Percentiles rank a stretch among this genome's conserved stretches.
phyloP scores from a whole-genome alignment of 1,140 invertebrate species.

The Drosophila bifasciata region DNA sequence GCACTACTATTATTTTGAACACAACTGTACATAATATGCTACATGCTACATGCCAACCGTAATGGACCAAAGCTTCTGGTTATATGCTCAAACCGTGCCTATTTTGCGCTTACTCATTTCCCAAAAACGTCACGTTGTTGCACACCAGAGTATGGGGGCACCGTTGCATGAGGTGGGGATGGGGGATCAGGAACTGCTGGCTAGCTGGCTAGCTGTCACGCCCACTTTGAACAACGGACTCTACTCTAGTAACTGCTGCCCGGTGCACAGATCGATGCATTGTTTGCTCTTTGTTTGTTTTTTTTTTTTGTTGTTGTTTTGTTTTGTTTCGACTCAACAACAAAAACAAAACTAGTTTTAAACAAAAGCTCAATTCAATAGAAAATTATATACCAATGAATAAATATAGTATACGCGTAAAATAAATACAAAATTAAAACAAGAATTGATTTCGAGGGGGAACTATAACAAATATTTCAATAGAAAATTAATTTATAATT shows the following conservation, averaged over 20 bases:
- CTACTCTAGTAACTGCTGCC: slow-evolving; percentile 5
- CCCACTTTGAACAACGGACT: slow-evolving; percentile 14
- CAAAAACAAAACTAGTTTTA: slow-evolving; percentile 18
- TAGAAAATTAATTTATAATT: too few species aligned
- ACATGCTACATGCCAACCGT: not conserved
- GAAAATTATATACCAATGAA: slow-evolving; percentile 13
- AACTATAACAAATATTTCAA: too few species aligned
- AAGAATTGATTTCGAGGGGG: too few species aligned
- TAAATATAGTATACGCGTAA: not conserved
- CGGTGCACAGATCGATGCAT: slow-evolving; percentile 33
- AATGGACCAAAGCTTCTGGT: too few species aligned
- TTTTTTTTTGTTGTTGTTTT: not conserved
- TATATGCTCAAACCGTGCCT: slow-evolving; percentile 18
- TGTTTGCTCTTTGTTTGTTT: slow-evolving; percentile 22
- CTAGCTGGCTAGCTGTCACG: slow-evolving; percentile 7
- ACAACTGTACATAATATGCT: slow-evolving; percentile 5
- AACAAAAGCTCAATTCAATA: slow-evolving; percentile 19
- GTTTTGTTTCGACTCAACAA: slow-evolving; percentile 11
- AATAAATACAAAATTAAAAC: not conserved
- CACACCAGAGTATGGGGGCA: slow-evolving; percentile 20
- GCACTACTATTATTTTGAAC: too few species aligned
- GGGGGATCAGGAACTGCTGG: not conserved
- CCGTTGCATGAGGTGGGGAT: not conserved
- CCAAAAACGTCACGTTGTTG: slow-evolving; percentile 46
- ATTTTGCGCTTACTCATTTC: slow-evolving; percentile 44